A percentile compares a stretch with the other conserved stretches of the same genome.
Evolutionary conservation across 2,888 invertebrate genomes (phyloP).

Genomic region (Coronaproctus castanopsis): DNA sequence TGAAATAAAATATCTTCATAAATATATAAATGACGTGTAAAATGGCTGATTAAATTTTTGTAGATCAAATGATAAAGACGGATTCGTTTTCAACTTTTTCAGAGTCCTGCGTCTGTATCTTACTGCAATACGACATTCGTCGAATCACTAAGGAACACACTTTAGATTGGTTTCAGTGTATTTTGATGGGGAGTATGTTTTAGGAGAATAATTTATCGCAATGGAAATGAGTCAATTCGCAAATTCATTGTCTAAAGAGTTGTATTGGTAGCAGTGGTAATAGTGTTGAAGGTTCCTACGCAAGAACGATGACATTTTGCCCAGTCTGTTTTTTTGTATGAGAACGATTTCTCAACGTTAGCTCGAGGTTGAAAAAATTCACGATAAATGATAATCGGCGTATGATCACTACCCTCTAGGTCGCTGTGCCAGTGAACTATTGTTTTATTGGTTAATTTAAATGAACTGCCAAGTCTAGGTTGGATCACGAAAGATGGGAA

Average conservation of each 20-base stretch:
- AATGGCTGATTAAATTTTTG: too few species aligned
- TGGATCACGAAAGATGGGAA: not conserved
- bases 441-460: not conserved
- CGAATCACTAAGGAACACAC: too few species aligned
- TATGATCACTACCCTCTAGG: not conserved
- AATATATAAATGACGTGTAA: too few species aligned
- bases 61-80: too few species aligned
- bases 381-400: not conserved
- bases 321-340: not conserved
- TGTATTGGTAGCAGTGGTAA: not conserved
- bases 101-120: too few species aligned
- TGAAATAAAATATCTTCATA: too few species aligned
- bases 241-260: not conserved
- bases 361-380: not conserved
- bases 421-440: not conserved
- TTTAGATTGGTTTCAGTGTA: too few species aligned
- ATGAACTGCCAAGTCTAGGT: not conserved
- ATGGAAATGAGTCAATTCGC: too few species aligned
- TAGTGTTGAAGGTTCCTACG: not conserved
- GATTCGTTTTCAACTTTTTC: too few species aligned
- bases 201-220: too few species aligned
- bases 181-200: too few species aligned
- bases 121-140: too few species aligned
- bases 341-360: not conserved
- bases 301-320: not conserved